Evolutionary conservation across 2,797 vertebrate genomes (phyloP), one percentile per base, ranked within the genome.

Genomic region (Muscicapa comitata): DNA sequence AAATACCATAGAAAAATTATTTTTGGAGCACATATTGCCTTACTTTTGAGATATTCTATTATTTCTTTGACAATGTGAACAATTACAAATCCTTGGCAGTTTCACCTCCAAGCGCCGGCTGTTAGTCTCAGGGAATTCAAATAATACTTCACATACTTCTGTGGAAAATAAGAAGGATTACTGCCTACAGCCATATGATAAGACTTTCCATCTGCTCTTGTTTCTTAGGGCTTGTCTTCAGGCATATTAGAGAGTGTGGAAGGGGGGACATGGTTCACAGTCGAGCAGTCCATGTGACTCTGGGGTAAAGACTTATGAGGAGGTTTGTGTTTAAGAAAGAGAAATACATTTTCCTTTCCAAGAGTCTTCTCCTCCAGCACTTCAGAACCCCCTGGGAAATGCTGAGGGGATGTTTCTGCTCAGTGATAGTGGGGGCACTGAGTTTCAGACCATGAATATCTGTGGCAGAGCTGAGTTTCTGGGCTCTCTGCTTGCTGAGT

Each of bases 41-140:
- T 96, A 75, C 61, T 90, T 95, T 45, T 81, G 70, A 93, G 70
- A 53, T 91, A 78, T 53, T 90, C 89, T 91, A 90, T 86, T 97
- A 94, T 97, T 97, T 94, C 66, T 88, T 75, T 63, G 57, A 88
- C 82, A 94, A 50, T 93, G 88, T 40, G 95, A 90, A 93, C 87
- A 95, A 95, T 88, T 88, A 55, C 70, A 96, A 90, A 88, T 74
- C 86, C 55, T 79, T 94, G 96, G 96, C 94, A 95, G 91, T 91
- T 95, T 76, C 53, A n/a, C 86, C 94, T 94, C 94, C 74, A 23
- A 62, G 71, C 95, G 86, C 11, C 20, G 25, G 90, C 61, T 89
- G 93, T 94, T 95, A 88, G 95, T 97, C 96, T 96, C 45, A 54
- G 96, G 94, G 97, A 97, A 97, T 98, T 98, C 89, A 96, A 96